Conservation (phyloP, 2,113 vertebrate genomes). For the Macheiramphus alcinus region DNA sequence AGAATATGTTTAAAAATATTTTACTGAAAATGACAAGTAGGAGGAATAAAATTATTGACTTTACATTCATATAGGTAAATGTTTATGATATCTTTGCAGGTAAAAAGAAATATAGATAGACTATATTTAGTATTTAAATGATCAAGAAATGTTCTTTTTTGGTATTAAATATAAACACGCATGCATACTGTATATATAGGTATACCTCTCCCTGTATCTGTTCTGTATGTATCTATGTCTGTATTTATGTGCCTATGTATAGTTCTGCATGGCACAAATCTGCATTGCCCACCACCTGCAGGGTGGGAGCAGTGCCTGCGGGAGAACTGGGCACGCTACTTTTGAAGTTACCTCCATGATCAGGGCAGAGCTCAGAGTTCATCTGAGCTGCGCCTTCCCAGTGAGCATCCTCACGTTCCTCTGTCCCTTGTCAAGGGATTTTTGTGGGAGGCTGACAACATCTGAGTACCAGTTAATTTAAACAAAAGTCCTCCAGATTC, state of each 20-base stretch:
- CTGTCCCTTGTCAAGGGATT: not conserved
- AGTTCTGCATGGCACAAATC: not conserved
- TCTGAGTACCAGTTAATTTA: not conserved
- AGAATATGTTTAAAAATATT: not conserved
- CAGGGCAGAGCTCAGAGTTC: not conserved
- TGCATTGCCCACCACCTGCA: rapidly evolving
- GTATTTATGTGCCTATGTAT: not conserved
- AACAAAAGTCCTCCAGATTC: not conserved
- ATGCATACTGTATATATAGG: no score
- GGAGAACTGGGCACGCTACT: not conserved
- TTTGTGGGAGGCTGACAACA: not conserved
- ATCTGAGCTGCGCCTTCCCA: not conserved
- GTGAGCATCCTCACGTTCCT: not conserved
- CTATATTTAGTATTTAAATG: not conserved
- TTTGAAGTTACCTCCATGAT: not conserved
- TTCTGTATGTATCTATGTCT: not conserved
- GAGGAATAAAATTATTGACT: not conserved
- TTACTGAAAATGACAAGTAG: not conserved
- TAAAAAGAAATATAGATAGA: not conserved
- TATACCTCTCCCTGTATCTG: not conserved
- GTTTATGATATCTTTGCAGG: not conserved
- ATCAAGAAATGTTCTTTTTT: not conserved
- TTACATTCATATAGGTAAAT: not conserved
- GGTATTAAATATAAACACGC: not conserved
- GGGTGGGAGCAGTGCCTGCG: not conserved